Evolutionary conservation across 2,797 vertebrate genomes (phyloP), one percentile per base, ranked within the genome.

Genomic region (Sus cebifrons): DNA sequence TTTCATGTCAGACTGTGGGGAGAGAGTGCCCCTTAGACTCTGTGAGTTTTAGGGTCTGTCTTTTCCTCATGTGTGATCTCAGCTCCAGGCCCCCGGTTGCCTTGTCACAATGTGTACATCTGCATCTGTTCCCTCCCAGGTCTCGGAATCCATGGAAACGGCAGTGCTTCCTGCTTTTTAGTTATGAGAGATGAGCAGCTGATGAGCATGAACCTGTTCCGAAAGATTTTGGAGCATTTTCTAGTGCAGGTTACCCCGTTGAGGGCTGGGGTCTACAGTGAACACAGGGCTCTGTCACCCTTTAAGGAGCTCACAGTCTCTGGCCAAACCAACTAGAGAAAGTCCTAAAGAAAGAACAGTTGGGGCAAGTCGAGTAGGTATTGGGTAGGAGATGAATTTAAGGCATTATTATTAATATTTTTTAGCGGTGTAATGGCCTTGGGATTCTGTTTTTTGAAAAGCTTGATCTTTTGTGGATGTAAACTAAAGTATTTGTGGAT

Each of bases 241-340:
- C 29, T 62, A 0, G 36, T 14, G 0, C 16, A 5, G 6, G 36
- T 64, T 25, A 25, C n/a, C 8, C 0, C 52, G 21, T 5, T 12
- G 62, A 36, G 40, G 21, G 4, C 92, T 58, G 29, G 54, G 10
- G 12, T 54, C 87, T 74, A 17, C 15, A 44, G 5, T 27, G n/a
- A 14, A 0, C 49, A 29, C 0, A 16, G 10, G 14, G 4, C 36
- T 5, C 20, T 62, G 12, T 3, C 64, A 49, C 49, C 17, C 36
- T 91, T 32, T 8, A 20, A 0, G 32, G 44, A 70, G 10, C 56
- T 88, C 32, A 23, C 27, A 17, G 0, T 65, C 64, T 12, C 54
- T 14, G 58, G 65, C 25, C 25, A 83, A 21, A 54, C 16, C n/a
- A 44, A 60, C 60, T 9, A 27, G 49, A 32, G 52, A 70, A 23